Percentiles rank a stretch among this genome's conserved stretches.
Conservation (phyloP, 37 sponge, comb jelly and placozoan species). For the Axinella damicornis region DNA sequence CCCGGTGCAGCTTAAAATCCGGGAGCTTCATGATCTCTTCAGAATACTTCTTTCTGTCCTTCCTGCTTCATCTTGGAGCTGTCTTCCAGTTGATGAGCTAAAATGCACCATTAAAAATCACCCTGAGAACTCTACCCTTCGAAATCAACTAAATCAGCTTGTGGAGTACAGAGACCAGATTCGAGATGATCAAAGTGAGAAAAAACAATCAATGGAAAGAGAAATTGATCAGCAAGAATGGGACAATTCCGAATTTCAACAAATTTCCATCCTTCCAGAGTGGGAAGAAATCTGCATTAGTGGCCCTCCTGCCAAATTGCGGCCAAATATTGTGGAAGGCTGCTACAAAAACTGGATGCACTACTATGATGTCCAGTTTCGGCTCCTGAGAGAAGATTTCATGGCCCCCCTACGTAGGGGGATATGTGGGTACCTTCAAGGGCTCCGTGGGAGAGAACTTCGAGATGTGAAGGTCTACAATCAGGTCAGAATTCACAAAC, state of each 20-base stretch:
- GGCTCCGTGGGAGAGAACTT: slow-evolving; percentile 19
- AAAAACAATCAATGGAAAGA: too few species aligned
- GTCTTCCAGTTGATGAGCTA: slow-evolving; percentile 49
- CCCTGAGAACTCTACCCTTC: background rate
- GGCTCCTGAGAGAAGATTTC: slow-evolving; percentile 89
- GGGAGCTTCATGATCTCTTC: slow-evolving; percentile 7
- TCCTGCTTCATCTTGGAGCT: slow-evolving; percentile 40
- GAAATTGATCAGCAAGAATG: slow-evolving; percentile 11
- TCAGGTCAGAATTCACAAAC: slow-evolving; percentile 48
- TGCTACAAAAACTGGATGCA: slow-evolving; percentile 74
- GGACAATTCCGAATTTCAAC: slow-evolving; percentile 59
- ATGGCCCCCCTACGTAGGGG: slow-evolving; percentile 86
- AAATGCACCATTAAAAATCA: too few species aligned
- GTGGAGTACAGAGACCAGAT: background rate
- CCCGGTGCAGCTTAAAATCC: background rate
- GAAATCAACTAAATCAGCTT: background rate
- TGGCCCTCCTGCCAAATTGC: slow-evolving; percentile 35
- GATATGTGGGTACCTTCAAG: slow-evolving; percentile 50
- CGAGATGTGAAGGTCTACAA: slow-evolving; percentile 75
- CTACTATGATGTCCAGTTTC: slow-evolving; percentile 90
- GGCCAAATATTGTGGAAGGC: slow-evolving; percentile 65
- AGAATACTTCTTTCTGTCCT: slow-evolving; percentile 1
- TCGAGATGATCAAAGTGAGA: background rate
- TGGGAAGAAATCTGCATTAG: slow-evolving; percentile 48
- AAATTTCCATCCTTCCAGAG: slow-evolving; percentile 52